Base-by-base conservation (phyloP, 2,797 vertebrate genomes). In the Nyctibius grandis region DNA sequence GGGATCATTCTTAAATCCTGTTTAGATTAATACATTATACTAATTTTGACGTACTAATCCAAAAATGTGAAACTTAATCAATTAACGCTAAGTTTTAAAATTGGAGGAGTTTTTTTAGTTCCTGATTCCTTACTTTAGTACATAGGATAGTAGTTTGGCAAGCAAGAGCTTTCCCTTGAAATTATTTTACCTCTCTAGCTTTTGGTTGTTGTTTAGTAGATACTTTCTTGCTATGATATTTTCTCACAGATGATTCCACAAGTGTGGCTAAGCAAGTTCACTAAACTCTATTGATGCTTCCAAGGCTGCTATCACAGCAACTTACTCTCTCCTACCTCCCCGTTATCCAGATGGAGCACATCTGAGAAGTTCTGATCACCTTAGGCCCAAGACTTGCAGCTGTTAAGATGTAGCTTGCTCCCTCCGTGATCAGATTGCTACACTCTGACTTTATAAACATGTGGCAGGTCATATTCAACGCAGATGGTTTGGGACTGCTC, bases 321-420 rank as follows among this genome's bases (percentile, higher is more conserved):
- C 38, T 72, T 76, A 17, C 44, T 60, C 36, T 85, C 64, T 90
- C 38, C 48, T 81, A 22, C 45, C 31, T 91, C 38, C 57, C 47
- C 8, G 0, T 83, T 74, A 51, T 31, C 74, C 86, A 91, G 65
- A 95, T 75, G 88, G 74, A 91, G 68, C 78, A 89, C 2, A 31
- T 77, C 84, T 91, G 48, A 79, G 91, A 95, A 91, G 91, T 92
- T 95, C 68, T 78, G 50, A 22, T 72, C 93, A 89, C 91, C 86
- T 85, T 87, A 91, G 80, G 83, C 51, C 68, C 81, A 45, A 77
- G 74, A 44, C 68, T 20, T 89, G 78, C 85, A 95, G 83, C 84
- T 95, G 80, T 92, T 95, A 68, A 92, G 88, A 90, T 23, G 69
- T 31, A 69, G 70, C 47, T 89, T 76, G 25, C 74, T 94, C 85